Base-by-base conservation (phyloP, 1,140 invertebrate species). In the Leptopilina boulardi region DNA sequence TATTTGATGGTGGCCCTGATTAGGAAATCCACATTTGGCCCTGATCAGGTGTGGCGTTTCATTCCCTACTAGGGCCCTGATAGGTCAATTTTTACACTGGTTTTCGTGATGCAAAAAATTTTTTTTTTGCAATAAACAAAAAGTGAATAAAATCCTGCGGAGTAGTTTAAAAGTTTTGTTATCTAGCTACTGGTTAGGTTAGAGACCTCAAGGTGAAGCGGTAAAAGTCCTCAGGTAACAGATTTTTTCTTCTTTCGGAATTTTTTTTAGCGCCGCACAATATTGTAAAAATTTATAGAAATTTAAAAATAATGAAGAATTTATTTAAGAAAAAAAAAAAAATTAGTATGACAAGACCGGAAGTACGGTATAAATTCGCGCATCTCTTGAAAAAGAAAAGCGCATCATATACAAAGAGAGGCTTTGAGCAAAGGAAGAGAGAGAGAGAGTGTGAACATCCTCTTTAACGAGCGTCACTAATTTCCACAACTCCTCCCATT, bases 221-320 rank as follows among this genome's bases (percentile, higher is more conserved):
- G 86, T 87, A 85, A 87, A 86, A 85, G 85, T 86, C 84, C 85
- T 80, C 80, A 77, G 81, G 80, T 87, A 87, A 87, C 82, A 80
- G 85, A 85, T 78, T 78, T 77, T 74, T 79, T 84, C n/a, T n/a
- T n/a, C n/a, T n/a, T n/a, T n/a, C n/a, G n/a, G n/a, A n/a, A n/a
- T n/a, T n/a, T n/a, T n/a, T n/a, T n/a, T n/a, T n/a, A n/a, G n/a
- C n/a, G n/a, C n/a, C n/a, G n/a, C n/a, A n/a, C n/a, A n/a, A n/a
- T n/a, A n/a, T n/a, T n/a, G n/a, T n/a, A n/a, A n/a, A n/a, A n/a
- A n/a, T n/a, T n/a, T n/a, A n/a, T n/a, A n/a, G n/a, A n/a, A n/a
- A n/a, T n/a, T n/a, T n/a, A n/a, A n/a, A n/a, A n/a, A n/a, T n/a
- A n/a, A n/a, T n/a, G n/a, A n/a, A n/a, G n/a, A n/a, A n/a, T n/a